These are phyloP conservation scores for Eilema caniola DNA, from an alignment of 2,888 invertebrate genomes.

Conservation along the genomic window DNA sequence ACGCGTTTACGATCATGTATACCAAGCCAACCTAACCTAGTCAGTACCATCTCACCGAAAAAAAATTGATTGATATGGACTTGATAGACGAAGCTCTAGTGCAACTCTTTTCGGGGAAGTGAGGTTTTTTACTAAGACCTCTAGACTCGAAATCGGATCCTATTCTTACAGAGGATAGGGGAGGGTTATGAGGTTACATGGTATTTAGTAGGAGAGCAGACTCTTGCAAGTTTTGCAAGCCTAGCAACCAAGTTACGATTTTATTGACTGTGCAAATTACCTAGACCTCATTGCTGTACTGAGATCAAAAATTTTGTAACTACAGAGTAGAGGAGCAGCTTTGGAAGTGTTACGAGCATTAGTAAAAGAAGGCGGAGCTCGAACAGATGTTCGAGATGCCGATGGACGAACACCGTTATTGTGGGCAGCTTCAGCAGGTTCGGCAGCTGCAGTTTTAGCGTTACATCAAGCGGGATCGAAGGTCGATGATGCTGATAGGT, in stretches of 20 bases:
- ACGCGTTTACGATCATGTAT: too few species aligned
- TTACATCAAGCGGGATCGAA: slow-evolving; percentile 95
- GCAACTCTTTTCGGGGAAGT: too few species aligned
- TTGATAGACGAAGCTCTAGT: too few species aligned
- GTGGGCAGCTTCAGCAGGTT: slow-evolving; percentile 99
- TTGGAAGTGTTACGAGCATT: slow-evolving; percentile 93
- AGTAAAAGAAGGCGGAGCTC: slow-evolving; percentile 91
- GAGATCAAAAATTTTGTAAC: slow-evolving; percentile 4
- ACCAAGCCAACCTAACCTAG: too few species aligned
- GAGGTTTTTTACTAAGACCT: too few species aligned
- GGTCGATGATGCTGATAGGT: slow-evolving; percentile 93
- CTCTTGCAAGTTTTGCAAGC: too few species aligned
- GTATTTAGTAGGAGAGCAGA: too few species aligned
- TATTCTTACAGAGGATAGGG: too few species aligned
- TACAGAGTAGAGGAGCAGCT: slow-evolving; percentile 87
- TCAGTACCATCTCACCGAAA: too few species aligned
- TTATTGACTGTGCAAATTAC: neutral
- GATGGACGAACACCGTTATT: slow-evolving; percentile 97
- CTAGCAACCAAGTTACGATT: neutral
- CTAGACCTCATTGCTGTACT: neutral
- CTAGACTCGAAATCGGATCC: too few species aligned
- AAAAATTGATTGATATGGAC: too few species aligned
- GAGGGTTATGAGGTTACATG: too few species aligned
- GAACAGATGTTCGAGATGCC: slow-evolving; percentile 95
- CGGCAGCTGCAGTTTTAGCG: slow-evolving; percentile 95